Evolutionary conservation across 2,888 invertebrate genomes (phyloP), one percentile per base, ranked within the genome.

Genomic region (Teleogryllus oceanicus): DNA sequence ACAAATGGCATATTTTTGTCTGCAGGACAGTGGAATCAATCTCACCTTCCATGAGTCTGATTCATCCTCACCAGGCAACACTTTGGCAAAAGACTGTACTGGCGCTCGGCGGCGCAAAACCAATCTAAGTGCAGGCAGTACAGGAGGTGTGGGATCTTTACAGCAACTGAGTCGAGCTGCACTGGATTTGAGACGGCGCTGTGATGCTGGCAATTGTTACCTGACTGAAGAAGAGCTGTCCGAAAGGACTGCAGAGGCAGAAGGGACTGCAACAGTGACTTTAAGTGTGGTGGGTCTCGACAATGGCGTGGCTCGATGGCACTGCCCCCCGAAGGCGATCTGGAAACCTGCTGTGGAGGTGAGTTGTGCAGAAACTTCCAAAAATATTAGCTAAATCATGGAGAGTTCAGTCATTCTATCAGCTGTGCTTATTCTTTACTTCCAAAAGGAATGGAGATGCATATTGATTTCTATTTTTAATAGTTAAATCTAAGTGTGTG

Each of bases 261-360:
- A 21, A 20, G 51, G n/a, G 11, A 62, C 16, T 62, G 16, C 16
- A 62, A 16, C 13, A 5, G 62, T 18, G n/a, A 37, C 37, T 37
- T 37, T 37, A 37, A 84, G 86, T 88, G 18, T 50, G 24, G 37
- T 74, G 62, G 74, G 49, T 74, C 11, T 75, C 76, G 62, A 62
- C 0, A 62, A 62, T 84, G 86, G 89, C 3, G 20, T 78, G 75
- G 81, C 83, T 12, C 85, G 87, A 83, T 95, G 94, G 94, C 92
- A 93, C 82, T 91, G 92, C 83, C 93, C 95, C 0, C 92, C 95
- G 0, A 94, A 94, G 84, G 90, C 90, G 76, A 91, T 96, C 75
- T 95, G 96, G 93, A 94, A 94, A 84, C 92, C 94, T 16, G 90
- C 93, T 13, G 89, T 95, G 13, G 94, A 94, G 89, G 93, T 93